Evolutionary conservation across 2,888 invertebrate species (phyloP).

Genomic region (Calameuta pallipes): DNA sequence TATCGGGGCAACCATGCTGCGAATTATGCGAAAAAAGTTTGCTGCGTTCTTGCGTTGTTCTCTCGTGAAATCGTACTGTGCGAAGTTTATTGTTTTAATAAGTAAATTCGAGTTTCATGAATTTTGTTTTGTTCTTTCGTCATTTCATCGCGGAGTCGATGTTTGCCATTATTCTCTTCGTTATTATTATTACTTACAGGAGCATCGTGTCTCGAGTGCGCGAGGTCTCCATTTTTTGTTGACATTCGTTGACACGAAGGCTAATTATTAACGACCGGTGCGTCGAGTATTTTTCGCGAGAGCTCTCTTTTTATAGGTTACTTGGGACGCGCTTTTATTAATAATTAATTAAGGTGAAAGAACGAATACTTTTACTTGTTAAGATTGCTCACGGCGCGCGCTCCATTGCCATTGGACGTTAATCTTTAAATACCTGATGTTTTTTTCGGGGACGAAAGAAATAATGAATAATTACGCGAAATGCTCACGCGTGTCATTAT

Average conservation of each 20-base stretch:
- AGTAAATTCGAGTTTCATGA: not conserved
- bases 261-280: not conserved
- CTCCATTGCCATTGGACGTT: not conserved
- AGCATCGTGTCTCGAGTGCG: not conserved
- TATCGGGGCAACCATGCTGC: not conserved
- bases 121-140: not conserved
- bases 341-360: not conserved
- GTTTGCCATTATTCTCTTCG: not conserved
- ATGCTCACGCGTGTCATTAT: not conserved
- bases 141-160: not conserved
- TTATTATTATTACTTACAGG: not conserved
- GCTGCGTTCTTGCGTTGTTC: not conserved
- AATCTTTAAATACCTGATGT: not conserved
- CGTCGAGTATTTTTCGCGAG: not conserved
- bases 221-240: not conserved
- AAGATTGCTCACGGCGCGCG: not conserved
- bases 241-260: not conserved
- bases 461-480: not conserved
- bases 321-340: not conserved
- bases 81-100: not conserved
- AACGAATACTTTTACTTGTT: not conserved
- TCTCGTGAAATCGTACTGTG: not conserved
- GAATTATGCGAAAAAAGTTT: not conserved
- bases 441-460: not conserved
- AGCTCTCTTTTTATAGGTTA: not conserved